Evolutionary conservation across 2,888 invertebrate genomes (phyloP), one percentile per base, ranked within the genome.

Genomic region (Octonoba sinensis): DNA sequence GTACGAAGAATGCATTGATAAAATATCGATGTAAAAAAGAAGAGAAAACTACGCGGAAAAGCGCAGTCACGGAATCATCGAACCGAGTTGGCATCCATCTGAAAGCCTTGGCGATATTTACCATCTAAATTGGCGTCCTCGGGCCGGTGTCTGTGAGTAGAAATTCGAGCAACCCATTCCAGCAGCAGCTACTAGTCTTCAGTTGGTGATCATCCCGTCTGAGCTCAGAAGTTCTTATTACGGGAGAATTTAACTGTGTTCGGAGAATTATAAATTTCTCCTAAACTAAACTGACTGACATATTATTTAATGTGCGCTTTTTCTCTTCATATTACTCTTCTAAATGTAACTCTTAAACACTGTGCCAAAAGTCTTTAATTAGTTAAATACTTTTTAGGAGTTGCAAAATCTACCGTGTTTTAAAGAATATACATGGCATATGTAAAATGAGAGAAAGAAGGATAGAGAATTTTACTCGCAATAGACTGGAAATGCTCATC

Each of bases 91-190:
- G 74, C 74, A 66, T 66, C 49, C 6, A 24, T 57, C 57, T 44
- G 47, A 65, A 36, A 22, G 13, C 44, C 76, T 76, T 77, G 76
- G 76, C 76, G 76, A 69, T 62, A 77, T 77, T 62, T 64, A 47
- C 69, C 46, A 18, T 62, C 56, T 18, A 27, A 77, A 62, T 77
- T 77, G 76, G 76, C 76, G 76, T 64, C 76, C 27, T 54, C 47
- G n/a, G 60, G 75, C 44, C 67, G 66, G 60, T 46, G 13, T 22
- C n/a, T 36, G 36, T 36, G 36, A 36, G 36, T 36, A 11, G 67
- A 70, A 56, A 56, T 64, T 56, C 69, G 20, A 47, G 69, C 62
- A 77, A 77, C 76, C 76, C 64, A 13, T 44, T 44, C 16, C 12
- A 49, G 57, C 56, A 74, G n/a, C 74, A 56, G 56, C 22, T 57